Evolutionary conservation across 2,797 vertebrate species (phyloP).

Genomic region (Sebastes cheni): DNA sequence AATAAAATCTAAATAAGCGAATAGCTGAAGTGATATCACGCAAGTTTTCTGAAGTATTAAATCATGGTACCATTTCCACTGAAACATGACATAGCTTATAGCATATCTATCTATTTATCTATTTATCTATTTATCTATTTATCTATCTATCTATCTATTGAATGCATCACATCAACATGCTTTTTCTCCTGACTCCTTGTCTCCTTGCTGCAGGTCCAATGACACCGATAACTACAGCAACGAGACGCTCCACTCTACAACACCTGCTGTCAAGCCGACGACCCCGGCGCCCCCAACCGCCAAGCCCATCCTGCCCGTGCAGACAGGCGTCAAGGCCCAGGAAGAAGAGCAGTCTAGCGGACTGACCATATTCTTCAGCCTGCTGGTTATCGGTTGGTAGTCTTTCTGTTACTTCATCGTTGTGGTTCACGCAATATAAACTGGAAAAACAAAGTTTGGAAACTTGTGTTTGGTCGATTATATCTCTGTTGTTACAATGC

Average conservation of each 20-base stretch:
- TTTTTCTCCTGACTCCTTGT: background rate
- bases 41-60: too few relatives aligned
- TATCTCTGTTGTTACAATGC: too few relatives aligned
- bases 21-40: too few relatives aligned
- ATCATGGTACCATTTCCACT: too few relatives aligned
- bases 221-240: conserved; percentile 84
- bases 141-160: background rate
- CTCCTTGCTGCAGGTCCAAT: conserved; percentile 82
- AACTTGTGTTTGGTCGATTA: too few relatives aligned
- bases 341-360: conserved; percentile 98
- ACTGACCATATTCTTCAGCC: conserved; percentile 98
- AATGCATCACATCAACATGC: background rate
- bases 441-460: too few relatives aligned
- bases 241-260: conserved; percentile 81
- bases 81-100: too few relatives aligned
- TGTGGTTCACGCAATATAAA: background rate
- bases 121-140: background rate
- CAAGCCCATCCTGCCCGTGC: conserved; percentile 94
- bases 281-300: conserved; percentile 85
- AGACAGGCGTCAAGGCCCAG: conserved; percentile 96
- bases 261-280: conserved; percentile 76
- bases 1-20: too few relatives aligned
- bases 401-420: background rate
- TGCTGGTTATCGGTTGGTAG: conserved; percentile 92
- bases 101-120: too few relatives aligned